These are phyloP conservation scores for Odontomachus brunneus DNA, from an alignment of 1,140 invertebrate genomes.

Conservation along the genomic window DNA sequence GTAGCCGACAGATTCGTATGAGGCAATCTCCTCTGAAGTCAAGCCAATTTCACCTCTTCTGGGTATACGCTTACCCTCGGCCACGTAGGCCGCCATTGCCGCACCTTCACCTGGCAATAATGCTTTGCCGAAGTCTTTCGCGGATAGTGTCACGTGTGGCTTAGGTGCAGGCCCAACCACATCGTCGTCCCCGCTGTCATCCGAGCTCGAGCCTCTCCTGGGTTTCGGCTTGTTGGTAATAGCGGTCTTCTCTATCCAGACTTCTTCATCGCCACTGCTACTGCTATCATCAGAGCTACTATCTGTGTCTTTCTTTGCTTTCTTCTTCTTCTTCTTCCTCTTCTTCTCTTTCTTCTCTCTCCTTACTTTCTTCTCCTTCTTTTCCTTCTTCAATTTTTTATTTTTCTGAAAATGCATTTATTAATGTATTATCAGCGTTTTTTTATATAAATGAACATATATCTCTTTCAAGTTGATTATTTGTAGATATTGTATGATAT, in stretches of 20 bases:
- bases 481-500: background rate
- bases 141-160: conserved; percentile 89
- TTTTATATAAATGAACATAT: background rate
- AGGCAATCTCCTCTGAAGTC: conserved; percentile 97
- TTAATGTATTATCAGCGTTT: background rate
- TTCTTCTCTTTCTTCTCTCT: conserved; percentile 83
- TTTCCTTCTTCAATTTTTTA: conserved; percentile 85
- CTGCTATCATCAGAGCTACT: conserved; percentile 71
- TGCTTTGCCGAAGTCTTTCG: conserved; percentile 95
- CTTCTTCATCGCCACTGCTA: conserved; percentile 83
- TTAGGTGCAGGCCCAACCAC: conserved; percentile 90
- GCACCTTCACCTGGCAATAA: conserved; percentile 97
- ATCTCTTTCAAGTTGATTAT: too few species aligned
- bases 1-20: conserved; percentile 97
- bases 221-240: conserved; percentile 68
- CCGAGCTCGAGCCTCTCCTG: conserved; percentile 79
- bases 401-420: conserved; percentile 62
- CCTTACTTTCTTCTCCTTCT: conserved; percentile 84
- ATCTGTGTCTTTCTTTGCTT: conserved; percentile 80
- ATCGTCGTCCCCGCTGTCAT: conserved; percentile 87
- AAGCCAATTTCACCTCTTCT: conserved; percentile 99
- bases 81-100: conserved; percentile 99
- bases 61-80: conserved; percentile 99
- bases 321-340: conserved; percentile 79
- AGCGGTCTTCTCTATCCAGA: conserved; percentile 90